Evolutionary conservation across 2,113 vertebrate genomes (phyloP), one percentile per base, ranked within the genome.

Genomic region (Eidolon helvum): DNA sequence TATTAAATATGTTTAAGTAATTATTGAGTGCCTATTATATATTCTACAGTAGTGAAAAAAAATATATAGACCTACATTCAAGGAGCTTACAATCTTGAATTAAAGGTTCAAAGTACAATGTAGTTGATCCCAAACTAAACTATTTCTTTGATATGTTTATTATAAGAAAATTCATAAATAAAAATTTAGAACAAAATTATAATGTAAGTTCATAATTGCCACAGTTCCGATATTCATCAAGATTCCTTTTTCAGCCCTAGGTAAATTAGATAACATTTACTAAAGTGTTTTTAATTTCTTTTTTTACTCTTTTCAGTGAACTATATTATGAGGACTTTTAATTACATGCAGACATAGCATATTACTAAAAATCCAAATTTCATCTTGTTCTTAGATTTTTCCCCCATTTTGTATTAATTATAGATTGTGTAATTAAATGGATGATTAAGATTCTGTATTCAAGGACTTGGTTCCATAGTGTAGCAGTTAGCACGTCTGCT

Each of bases 391-490:
- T 66, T 38, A 86, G n/a, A 87, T 79, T 72, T 80, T 91, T 35
- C 10, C 66, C 55, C 45, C 80, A 14, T 26, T 79, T 24, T 30
- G 15, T 71, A 86, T 90, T 87, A 87, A 68, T 80, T 86, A 65
- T 65, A 91, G 55, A 80, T 86, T 91, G 9, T 91, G 1, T 86
- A 79, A 87, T 71, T 78, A 53, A 95, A 85, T 78, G 26, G 26
- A 91, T 88, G n/a, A 59, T 33, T 88, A 87, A 71, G 28, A 78
- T 80, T 87, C 24, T 71, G 3, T 87, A 80, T 93, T 87, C 74
- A 79, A 50, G 50, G 50, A 50, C 50, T 50, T 50, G 50, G 50
- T 50, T 50, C 50, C 50, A 50, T 50, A 16, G 48, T 16, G 15
- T 50, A 50, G 48, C 48, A 50, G 48, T 50, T 50, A 50, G 48